phyloP scores from a whole-genome alignment of 2,888 invertebrate genomes.

The Entomobrya multifasciata region DNA sequence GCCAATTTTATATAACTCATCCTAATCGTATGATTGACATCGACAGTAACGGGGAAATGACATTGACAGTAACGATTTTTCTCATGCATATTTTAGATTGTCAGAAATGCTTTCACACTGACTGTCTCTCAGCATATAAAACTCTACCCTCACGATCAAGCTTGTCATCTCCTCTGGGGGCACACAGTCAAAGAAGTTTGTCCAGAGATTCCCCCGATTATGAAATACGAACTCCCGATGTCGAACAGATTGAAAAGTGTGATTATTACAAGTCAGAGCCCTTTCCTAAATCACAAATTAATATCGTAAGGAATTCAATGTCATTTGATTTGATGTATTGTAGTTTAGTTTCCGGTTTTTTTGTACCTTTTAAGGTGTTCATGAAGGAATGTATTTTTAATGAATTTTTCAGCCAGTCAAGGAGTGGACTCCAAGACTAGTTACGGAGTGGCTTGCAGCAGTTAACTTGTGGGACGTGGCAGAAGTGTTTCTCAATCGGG shows the following conservation, averaged over 20 bases:
- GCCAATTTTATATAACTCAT: too few species aligned
- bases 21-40: not conserved
- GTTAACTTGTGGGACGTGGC: slow-evolving; percentile 87
- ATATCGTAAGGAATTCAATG: slow-evolving; percentile 55
- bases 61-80: not conserved
- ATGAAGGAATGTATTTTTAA: not conserved
- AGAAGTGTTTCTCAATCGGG: slow-evolving; percentile 87
- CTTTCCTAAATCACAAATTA: slow-evolving; percentile 42
- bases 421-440: slow-evolving; percentile 87
- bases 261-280: slow-evolving; percentile 68
- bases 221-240: slow-evolving; percentile 68
- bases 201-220: slow-evolving; percentile 65
- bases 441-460: slow-evolving; percentile 89
- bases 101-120: slow-evolving; percentile 76
- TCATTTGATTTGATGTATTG: too few species aligned
- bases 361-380: too few species aligned
- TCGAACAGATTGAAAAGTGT: slow-evolving; percentile 70
- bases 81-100: slow-evolving; percentile 69
- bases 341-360: too few species aligned
- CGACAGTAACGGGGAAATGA: not conserved
- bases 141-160: slow-evolving; percentile 56
- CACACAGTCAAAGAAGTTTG: slow-evolving; percentile 13
- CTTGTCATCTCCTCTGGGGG: slow-evolving; percentile 33
- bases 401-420: slow-evolving; percentile 84
- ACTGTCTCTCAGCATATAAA: slow-evolving; percentile 74